Evolutionary conservation across 2,888 invertebrate genomes (phyloP), one percentile per base, ranked within the genome.

Genomic region (Dynastes tityus): DNA sequence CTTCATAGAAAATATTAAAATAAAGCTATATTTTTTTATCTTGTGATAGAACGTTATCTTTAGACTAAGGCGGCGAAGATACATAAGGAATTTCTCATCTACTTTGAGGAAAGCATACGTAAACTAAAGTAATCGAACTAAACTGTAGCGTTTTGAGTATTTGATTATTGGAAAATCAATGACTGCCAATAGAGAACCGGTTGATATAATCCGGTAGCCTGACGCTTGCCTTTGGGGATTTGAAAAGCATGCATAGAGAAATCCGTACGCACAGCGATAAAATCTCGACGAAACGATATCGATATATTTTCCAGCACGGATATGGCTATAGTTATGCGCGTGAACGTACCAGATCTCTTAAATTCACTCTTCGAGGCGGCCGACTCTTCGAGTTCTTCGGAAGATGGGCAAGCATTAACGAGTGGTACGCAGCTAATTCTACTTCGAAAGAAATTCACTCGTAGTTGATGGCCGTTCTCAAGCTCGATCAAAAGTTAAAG

Each of bases 241-340:
- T 70, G 70, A 70, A 27, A 68, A 70, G 51, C 51, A 51, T 53
- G 70, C 70, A 70, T 32, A 70, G 53, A 70, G 70, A 70, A 70
- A 70, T 70, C 53, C n/a, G 70, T 53, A 70, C 53, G 70, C 70
- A 37, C 55, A 32, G 29, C 64, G 64, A 64, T 64, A 64, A 64
- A 37, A 64, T 64, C 64, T 64, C 32, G 32, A 64, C 64, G 64
- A 29, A 64, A 71, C 71, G 71, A 71, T 71, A 71, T 70, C 70
- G 70, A 55, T 71, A 71, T 65, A 65, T 71, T 71, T 71, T 32
- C 55, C 32, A 55, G 55, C 55, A 55, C 71, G 29, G 53, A 71
- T 70, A 53, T 71, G 71, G 71, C 53, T 71, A 71, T 32, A 55
- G 71, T 71, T 71, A 71, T 71, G 71, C 55, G 71, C 53, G 71